Base-by-base conservation (phyloP, 2,888 invertebrate species). In the Limnephilus auricula region DNA sequence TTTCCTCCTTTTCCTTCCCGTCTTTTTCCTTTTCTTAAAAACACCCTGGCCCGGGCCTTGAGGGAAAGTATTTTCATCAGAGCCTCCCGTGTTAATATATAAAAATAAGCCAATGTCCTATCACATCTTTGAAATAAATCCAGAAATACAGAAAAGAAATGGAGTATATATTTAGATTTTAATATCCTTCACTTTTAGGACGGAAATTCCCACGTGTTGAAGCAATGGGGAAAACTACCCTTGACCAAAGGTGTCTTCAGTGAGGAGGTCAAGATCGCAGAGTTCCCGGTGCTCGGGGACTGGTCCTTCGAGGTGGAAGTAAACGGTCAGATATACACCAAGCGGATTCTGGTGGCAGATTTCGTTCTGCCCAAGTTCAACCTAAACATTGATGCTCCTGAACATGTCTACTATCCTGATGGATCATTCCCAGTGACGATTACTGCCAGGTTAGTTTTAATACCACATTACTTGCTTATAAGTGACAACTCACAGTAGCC, bases 321-420 rank as follows among this genome's bases (percentile, higher is more conserved):
- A 18, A 95, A 95, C 91, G 95, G 95, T 90, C 97, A 97, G 94
- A 96, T 95, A 18, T 97, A 97, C 94, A 96, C 97, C 91, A 97
- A 98, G 94, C 96, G 96, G 15, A 97, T 98, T 93, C 97, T 98
- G 94, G 98, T 99, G 10, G 98, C 98, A 12, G 98, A 99, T 95
- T 99, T 99, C 94, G 98, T 99, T 90, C 95, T 99, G 93, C 99
- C 99, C 0, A 99, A 99, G 94, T 99, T 99, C 95, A 97, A 99
- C 94, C 98, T 99, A 92, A 97, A 97, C 50, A 97, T 99, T 92
- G 97, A 98, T 93, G 96, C 98, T 65, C 98, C 98, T 0, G 97
- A 97, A 90, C 98, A 98, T 94, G 97, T 97, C 10, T 97, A 98
- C 2, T 98, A 98, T 94, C 97, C 97, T 93, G 98, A 98, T 90